phyloP scores from a whole-genome alignment of 2,113 vertebrate species.

The Muscicapa adusta region DNA sequence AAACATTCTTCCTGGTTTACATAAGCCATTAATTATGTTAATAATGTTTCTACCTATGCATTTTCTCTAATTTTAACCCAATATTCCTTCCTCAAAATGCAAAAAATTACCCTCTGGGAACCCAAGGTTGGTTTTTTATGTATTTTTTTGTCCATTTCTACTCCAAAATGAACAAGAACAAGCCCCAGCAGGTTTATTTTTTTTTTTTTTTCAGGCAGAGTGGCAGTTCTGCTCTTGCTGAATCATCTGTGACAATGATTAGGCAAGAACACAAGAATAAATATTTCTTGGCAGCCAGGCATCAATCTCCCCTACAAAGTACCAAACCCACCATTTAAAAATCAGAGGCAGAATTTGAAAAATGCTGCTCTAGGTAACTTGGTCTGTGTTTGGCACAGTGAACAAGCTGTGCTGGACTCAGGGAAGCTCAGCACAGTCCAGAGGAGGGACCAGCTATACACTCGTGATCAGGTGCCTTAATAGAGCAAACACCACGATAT shows the following conservation, averaged over 20 bases:
- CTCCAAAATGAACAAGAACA: not conserved
- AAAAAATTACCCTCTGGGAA: not conserved
- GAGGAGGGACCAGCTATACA: not conserved
- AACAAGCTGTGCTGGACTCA: not conserved
- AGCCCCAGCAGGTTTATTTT: slow-evolving; percentile 15
- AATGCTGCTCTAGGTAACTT: not conserved
- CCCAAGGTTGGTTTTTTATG: not conserved
- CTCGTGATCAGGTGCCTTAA: not conserved
- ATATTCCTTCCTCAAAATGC: not conserved
- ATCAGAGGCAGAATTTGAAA: not conserved
- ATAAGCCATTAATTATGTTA: slow-evolving; percentile 37
- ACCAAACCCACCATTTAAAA: not conserved
- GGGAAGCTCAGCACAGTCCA: not conserved
- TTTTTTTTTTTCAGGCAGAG: slow-evolving; percentile 30
- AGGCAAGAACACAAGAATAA: slow-evolving; percentile 56
- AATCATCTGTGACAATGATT: slow-evolving; percentile 60
- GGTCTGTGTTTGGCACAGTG: not conserved
- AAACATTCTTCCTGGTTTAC: slow-evolving; percentile 14
- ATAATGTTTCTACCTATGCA: slow-evolving; percentile 24
- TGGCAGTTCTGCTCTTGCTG: slow-evolving; percentile 41
- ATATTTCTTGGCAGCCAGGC: slow-evolving; percentile 36
- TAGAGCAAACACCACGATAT: fast-evolving
- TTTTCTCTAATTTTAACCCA: slow-evolving; percentile 9
- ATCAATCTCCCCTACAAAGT: not conserved
- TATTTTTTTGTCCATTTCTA: not conserved